Percentiles rank a stretch among this genome's conserved stretches.
Conservation (phyloP, 1,140 invertebrate genomes). For the Augochlora pura region DNA sequence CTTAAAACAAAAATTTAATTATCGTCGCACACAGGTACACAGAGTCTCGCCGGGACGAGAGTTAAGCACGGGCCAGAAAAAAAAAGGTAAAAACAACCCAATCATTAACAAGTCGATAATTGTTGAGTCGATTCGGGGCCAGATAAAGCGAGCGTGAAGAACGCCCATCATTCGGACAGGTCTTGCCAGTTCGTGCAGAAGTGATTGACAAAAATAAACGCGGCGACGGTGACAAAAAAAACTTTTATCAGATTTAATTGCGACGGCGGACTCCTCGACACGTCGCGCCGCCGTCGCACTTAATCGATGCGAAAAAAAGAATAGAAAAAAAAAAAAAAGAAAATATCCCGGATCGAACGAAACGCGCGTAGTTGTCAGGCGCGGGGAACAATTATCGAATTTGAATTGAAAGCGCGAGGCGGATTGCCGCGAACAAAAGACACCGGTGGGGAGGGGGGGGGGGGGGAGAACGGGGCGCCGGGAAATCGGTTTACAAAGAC, state of each 20-base stretch:
- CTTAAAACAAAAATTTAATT: no score
- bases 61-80: no score
- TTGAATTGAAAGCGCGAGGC: constrained; percentile 9
- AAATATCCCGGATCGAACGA: constrained; percentile 6
- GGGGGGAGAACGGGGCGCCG: constrained; percentile 9
- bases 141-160: background rate
- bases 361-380: constrained; percentile 13
- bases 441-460: no score
- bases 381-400: constrained; percentile 42
- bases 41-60: no score
- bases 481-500: constrained; percentile 43
- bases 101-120: background rate
- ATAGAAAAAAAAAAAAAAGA: no score
- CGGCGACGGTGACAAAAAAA: background rate
- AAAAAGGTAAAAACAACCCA: no score
- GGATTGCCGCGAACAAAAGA: constrained; percentile 15
- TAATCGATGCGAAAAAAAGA: constrained; percentile 21
- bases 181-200: background rate
- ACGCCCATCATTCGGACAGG: background rate
- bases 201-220: background rate
- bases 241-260: constrained; percentile 13
- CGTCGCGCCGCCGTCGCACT: background rate
- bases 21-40: no score
- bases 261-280: background rate
- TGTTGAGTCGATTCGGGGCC: background rate